Base-by-base conservation (phyloP, 2,113 vertebrate genomes). In the Lepus europaeus region DNA sequence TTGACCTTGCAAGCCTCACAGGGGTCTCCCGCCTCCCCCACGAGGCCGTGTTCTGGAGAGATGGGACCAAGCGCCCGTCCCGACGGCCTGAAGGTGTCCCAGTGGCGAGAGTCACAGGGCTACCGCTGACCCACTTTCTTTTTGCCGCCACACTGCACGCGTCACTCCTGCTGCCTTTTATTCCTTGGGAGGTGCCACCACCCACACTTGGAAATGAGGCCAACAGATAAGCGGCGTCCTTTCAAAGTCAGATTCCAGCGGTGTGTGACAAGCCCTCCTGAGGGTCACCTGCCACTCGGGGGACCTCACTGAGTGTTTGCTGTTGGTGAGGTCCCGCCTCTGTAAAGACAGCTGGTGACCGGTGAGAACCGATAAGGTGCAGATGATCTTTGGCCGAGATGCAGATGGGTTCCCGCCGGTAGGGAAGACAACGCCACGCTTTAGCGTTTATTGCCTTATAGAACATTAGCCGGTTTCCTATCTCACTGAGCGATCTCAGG, bases 241-340 rank as follows among this genome's bases (percentile, higher is more conserved):
- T 94, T 90, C 97, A 94, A 95, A 96, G 87, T 93, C 95, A 93
- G 84, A 90, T 45, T 61, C 9, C 27, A 39, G 49, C 49, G 7
- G 0, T 53, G n/a, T 74, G 93, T 92, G 49, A 78, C 51, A 72
- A 94, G 94, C 33, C 94, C 84, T 84, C 61, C 49, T 27, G 8
- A 93, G 87, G 92, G 84, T 84, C 90, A 39, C 14, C 70, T 72
- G 70, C 70, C 91, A 83, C 93, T 77, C 92, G 1, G 31, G 68
- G 72, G 84, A 61, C 95, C 84, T 59, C 90, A 89, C 84, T 90
- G 83, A 72, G 76, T 90, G 53, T 73, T 94, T 91, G n/a, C 93
- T 95, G 94, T 93, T 59, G 95, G 96, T 94, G 17, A 81, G 73
- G 93, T 31, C 5, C n/a, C 51, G 64, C 68, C 45, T 96, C 66